Base-by-base conservation (phyloP, 2,113 vertebrate species). In the Oriolus oriolus region DNA sequence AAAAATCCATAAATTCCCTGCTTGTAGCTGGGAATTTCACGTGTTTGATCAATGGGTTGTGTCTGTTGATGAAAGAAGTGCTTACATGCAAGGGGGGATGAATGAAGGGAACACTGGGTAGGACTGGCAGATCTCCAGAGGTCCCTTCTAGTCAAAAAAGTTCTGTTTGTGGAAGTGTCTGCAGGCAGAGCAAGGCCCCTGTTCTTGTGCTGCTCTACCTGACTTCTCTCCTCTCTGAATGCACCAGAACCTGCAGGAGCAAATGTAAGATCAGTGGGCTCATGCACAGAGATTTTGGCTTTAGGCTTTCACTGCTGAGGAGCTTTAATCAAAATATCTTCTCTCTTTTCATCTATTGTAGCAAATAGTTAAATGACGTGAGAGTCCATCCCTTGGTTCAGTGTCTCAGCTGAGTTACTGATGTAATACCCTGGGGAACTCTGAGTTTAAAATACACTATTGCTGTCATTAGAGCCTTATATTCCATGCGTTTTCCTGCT, bases 401-500 rank as follows among this genome's bases (percentile, higher is more conserved):
- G 42, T 59, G 59, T 93, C 82, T 85, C 84, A 94, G 82, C 75
- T 95, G 92, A 90, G 52, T 74, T 84, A 77, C 84, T 96, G 90
- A 90, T 93, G 95, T 24, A 96, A 96, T 94, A 56, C 92, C 54
- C 92, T 52, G 56, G 95, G 87, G 95, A 93, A 8, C 20, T 13
- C 71, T 3, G 50, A 93, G 75, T 95, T 93, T 96, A 94, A 97
- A 97, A 96, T 94, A 94, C 0, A 1, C 66, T 31, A 0, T 18
- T 90, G 54, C 90, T 96, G 39, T 92, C 75, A 70, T 74, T 91
- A 44, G 69, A 88, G 39, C 54, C 54, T 54, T 44, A 64, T 93
- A 86, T 35, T 96, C 87, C 71, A 3, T 33, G 82, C 59, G 41
- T 94, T 96, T 95, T 92, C 66, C n/a, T 10, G 4, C 87, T 74